Percentiles rank a stretch among this genome's conserved stretches.
Evolutionary conservation across 2,888 invertebrate genomes (phyloP).

Genomic region (Myathropa florea): DNA sequence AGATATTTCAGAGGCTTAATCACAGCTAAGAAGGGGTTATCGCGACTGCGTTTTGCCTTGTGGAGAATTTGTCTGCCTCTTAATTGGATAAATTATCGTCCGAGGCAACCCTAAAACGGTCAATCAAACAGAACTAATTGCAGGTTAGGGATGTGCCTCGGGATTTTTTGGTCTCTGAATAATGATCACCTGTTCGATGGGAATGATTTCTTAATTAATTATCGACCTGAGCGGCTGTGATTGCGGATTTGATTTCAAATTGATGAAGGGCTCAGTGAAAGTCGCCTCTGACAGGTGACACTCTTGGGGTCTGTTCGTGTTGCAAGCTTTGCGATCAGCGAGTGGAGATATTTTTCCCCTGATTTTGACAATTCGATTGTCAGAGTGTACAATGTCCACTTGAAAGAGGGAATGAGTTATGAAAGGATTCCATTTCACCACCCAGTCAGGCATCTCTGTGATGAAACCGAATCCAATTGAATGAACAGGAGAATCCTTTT

Average conservation of each 20-base stretch:
- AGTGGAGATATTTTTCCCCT: not conserved
- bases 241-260: not conserved
- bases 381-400: too few species aligned
- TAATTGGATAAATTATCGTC: slow-evolving; percentile 65
- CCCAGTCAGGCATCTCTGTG: not conserved
- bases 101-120: slow-evolving; percentile 59
- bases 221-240: slow-evolving; percentile 14
- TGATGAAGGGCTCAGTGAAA: slow-evolving; percentile 36
- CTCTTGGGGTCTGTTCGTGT: not conserved
- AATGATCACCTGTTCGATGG: slow-evolving; percentile 55
- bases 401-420: too few species aligned
- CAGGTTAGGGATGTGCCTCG: slow-evolving; percentile 18
- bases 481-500: slow-evolving; percentile 41
- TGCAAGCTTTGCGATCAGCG: not conserved
- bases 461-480: slow-evolving; percentile 14
- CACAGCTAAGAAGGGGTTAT: slow-evolving; percentile 58
- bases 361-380: not conserved
- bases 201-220: slow-evolving; percentile 64
- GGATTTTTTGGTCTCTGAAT: slow-evolving; percentile 24
- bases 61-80: slow-evolving; percentile 64
- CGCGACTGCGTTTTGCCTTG: slow-evolving; percentile 30
- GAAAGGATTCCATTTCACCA: not conserved
- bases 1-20: slow-evolving; percentile 65
- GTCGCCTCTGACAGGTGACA: not conserved
- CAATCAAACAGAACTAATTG: slow-evolving; percentile 68